These are phyloP conservation scores for Atta texana DNA, from an alignment of 1,140 invertebrate species.

Conservation along the genomic window DNA sequence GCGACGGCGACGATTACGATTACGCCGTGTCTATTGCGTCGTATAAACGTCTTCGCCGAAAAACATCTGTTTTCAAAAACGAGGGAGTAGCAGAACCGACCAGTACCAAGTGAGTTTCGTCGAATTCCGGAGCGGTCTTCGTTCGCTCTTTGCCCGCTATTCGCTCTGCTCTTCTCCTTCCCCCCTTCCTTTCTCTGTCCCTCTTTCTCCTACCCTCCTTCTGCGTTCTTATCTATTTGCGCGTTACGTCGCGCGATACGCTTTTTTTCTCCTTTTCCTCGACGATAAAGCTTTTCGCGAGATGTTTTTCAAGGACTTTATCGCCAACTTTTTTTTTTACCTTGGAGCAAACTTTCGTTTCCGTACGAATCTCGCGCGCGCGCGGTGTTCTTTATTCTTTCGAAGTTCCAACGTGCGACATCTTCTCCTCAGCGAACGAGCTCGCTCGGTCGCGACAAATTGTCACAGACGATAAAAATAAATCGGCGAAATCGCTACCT, in stretches of 20 bases:
- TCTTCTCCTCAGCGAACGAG: not conserved
- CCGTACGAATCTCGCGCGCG: not conserved
- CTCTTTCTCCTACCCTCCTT: slow-evolving; percentile 26
- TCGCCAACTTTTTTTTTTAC: not conserved
- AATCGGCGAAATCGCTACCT: not conserved
- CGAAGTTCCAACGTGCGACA: not conserved
- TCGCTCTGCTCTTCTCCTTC: not conserved
- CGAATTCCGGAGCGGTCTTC: not conserved
- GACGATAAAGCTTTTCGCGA: not conserved
- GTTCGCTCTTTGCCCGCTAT: not conserved
- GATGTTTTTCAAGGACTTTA: not conserved
- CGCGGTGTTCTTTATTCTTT: not conserved
- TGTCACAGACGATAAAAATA: not conserved
- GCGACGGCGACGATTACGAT: not conserved
- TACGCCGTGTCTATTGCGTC: slow-evolving; percentile 22
- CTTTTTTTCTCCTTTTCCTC: not conserved
- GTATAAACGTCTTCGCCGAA: slow-evolving; percentile 3
- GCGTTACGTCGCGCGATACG: slow-evolving; percentile 61
- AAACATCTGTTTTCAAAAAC: not conserved
- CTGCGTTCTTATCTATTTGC: slow-evolving; percentile 69
- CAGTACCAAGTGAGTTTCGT: not conserved
- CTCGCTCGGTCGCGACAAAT: not conserved
- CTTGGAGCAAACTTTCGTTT: not conserved
- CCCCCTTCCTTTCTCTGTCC: not conserved
- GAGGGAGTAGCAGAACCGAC: not conserved